Base-by-base conservation (phyloP, 2,888 invertebrate species). In the Seladonia tumulorum region DNA sequence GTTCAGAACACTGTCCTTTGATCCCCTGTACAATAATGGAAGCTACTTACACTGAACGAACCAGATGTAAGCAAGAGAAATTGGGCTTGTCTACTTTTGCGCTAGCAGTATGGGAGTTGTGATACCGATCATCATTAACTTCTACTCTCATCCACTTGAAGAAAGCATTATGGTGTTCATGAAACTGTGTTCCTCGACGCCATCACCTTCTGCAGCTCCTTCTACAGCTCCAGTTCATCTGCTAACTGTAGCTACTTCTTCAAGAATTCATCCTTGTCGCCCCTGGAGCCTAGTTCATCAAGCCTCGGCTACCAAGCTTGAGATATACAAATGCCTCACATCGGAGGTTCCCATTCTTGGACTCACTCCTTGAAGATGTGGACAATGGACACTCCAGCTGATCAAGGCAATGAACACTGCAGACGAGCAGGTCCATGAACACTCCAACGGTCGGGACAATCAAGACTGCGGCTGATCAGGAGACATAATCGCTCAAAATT, bases 181-280 rank as follows among this genome's bases (percentile, higher is more conserved):
- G 3, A 57, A n/a, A 29, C 29, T 29, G 29, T 14, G 60, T n/a
- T 63, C 29, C 63, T 63, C 63, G 63, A 63, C 63, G 29, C 16
- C 16, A 29, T 63, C 63, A 29, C 29, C 7, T 63, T 63, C 29
- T 29, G 5, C 29, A 63, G 29, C 63, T 63, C 29, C 16, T 12
- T 29, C 63, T 3, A 12, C 10, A n/a, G 63, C 29, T 29, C 29
- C 25, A 2, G 8, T 16, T 63, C 29, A 16, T 12, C 53, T n/a
- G 53, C 53, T 22, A 22, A 18, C 8, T 14, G 8, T 8, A 22
- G 7, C 53, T 8, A 14, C 53, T 2, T 8, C 53, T 22, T n/a
- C 2, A 68, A 71, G 70, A 82, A 68, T 12, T 66, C 72, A 42
- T 77, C 68, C 76, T 66, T 39, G 29, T n/a, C 66, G 10, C 71